Conservation (phyloP, 2,113 vertebrate species). For the Lonchura striata region DNA sequence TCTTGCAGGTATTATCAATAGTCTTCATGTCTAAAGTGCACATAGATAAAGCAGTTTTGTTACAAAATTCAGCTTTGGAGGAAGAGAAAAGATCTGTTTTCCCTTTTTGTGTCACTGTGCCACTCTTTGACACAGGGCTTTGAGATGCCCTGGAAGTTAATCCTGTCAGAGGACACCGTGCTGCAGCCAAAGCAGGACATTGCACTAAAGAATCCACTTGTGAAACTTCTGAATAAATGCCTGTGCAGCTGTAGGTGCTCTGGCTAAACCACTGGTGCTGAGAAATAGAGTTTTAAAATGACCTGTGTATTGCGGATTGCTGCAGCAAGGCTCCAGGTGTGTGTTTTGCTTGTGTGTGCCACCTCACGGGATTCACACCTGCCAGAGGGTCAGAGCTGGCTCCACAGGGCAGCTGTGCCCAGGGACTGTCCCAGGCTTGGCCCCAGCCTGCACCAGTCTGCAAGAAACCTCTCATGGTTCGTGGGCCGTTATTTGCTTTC, state of each 20-base stretch:
- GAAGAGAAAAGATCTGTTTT: neutral
- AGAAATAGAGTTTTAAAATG: neutral
- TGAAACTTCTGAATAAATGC: neutral
- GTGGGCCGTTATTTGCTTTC: neutral
- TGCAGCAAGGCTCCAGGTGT: neutral
- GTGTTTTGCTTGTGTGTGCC: neutral
- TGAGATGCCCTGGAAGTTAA: slow-evolving; percentile 10
- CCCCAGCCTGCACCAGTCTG: neutral
- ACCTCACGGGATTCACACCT: neutral
- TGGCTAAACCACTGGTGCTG: neutral
- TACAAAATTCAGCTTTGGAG: neutral
- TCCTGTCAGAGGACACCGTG: slow-evolving; percentile 17
- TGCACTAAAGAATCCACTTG: neutral
- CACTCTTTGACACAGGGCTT: neutral
- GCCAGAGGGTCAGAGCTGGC: neutral
- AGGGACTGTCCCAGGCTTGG: neutral
- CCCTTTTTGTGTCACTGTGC: neutral
- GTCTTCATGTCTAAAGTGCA: neutral
- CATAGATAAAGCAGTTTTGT: neutral
- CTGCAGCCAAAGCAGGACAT: neutral
- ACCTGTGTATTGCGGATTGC: neutral
- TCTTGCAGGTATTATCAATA: neutral
- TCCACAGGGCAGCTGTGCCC: neutral
- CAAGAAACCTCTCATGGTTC: neutral
- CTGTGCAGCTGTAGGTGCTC: neutral